Conservation (phyloP, 2,113 vertebrate genomes). For the Rhegmatorhina hoffmannsi region DNA sequence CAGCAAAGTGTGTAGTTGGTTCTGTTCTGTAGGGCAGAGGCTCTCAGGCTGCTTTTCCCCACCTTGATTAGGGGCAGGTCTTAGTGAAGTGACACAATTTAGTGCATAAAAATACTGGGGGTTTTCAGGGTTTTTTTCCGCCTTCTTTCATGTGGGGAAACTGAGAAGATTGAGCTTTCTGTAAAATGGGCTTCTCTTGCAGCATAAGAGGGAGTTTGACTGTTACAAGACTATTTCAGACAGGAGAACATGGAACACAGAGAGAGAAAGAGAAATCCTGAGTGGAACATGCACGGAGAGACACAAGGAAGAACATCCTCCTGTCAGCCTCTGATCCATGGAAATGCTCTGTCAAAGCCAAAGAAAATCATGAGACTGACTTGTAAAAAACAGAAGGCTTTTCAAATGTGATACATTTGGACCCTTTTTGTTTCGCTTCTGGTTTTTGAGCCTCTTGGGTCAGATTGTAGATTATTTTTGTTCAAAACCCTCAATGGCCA, state of each 20-base stretch:
- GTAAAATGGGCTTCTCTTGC: background rate
- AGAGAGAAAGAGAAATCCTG: background rate
- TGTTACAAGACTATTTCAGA: background rate
- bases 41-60: background rate
- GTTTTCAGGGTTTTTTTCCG: rapidly evolving
- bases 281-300: background rate
- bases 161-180: rapidly evolving
- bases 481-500: background rate
- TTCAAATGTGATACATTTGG: background rate
- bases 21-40: background rate
- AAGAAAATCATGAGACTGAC: background rate
- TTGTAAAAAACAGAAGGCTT: background rate
- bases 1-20: rapidly evolving
- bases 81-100: rapidly evolving
- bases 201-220: background rate
- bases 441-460: background rate
- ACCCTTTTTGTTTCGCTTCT: background rate
- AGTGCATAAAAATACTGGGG: rapidly evolving
- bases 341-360: background rate
- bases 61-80: rapidly evolving
- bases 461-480: background rate
- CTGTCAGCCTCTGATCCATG: background rate
- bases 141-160: rapidly evolving
- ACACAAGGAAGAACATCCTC: background rate
- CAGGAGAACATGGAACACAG: background rate